phyloP scores from a whole-genome alignment of 2,888 invertebrate genomes.

The Lissonota sp. region DNA sequence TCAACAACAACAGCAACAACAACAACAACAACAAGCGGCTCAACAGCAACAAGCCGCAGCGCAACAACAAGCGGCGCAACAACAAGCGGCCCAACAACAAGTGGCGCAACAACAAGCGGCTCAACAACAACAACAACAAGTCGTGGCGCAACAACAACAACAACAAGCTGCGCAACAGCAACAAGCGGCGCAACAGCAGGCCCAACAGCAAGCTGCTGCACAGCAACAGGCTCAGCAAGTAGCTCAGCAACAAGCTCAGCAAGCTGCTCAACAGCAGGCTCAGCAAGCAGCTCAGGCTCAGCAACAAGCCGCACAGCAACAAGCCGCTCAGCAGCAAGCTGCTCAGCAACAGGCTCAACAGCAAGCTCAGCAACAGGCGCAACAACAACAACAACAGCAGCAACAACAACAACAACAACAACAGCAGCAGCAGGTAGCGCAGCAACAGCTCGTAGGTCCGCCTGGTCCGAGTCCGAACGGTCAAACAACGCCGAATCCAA shows the following conservation, averaged over 20 bases:
- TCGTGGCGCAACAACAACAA: conserved; percentile 82
- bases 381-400: conserved; percentile 75
- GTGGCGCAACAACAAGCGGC: conserved; percentile 74
- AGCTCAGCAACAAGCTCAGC: conserved; percentile 25
- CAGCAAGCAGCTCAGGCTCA: conserved; percentile 64
- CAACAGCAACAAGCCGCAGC: conserved; percentile 75
- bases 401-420: conserved; percentile 75
- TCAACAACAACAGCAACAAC: conserved; percentile 82
- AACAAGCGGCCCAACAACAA: conserved; percentile 72
- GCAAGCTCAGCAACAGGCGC: conserved; percentile 77
- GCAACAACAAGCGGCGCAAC: conserved; percentile 81
- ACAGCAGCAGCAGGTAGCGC: conserved; percentile 21
- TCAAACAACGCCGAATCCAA: conserved; percentile 86
- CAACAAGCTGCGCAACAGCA: conserved; percentile 81
- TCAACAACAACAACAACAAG: conserved; percentile 73
- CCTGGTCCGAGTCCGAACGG: conserved; percentile 92
- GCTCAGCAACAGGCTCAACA: conserved; percentile 73
- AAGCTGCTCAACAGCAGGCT: conserved; percentile 54
- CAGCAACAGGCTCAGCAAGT: conserved; percentile 76
- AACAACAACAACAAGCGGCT: conserved; percentile 75
- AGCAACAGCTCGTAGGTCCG: conserved; percentile 87
- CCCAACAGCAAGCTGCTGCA: conserved; percentile 71
- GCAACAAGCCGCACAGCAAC: conserved; percentile 74
- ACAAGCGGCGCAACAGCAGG: conserved; percentile 83
- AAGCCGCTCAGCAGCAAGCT: conserved; percentile 69